Base-by-base conservation (phyloP, 2,797 vertebrate genomes). In the Smutsia gigantea region DNA sequence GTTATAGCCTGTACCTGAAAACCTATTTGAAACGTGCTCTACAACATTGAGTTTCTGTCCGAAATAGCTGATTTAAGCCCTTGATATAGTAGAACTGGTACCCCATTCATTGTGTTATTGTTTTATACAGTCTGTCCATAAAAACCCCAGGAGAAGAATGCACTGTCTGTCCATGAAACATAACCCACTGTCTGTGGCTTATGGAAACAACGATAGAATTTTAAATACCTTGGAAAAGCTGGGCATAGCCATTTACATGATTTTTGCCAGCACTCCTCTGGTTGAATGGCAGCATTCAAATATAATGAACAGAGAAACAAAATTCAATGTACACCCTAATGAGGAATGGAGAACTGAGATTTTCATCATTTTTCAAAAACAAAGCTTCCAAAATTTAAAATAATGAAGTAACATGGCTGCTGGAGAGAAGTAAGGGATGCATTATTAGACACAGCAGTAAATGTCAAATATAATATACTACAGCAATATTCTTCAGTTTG, bases 81-180 rank as follows among this genome's bases (percentile, higher is more conserved):
- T 96, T 98, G 98, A 98, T 98, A 96, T 89, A 98, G 96, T 93
- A 92, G 95, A 98, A 96, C 98, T 98, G 97, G 87, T 96, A 94
- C 87, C 95, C 97, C 93, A 96, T 98, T 98, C 97, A 97, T 96
- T 98, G 98, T n/a, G 79, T 97, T 98, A 98, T 98, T 98, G 98
- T 98, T 98, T 98, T 87, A 98, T 98, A 97, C 96, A 98, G 97
- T 98, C 97, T 98, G 98, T 96, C 98, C 97, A 97, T 97, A 98
- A 98, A 98, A 97, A 64, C 95, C 98, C 96, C 98, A 96, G 90
- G 98, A 98, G 98, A 98, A 97, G 96, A 93, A 98, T 98, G 97
- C 59, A 94, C 95, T 98, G 97, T 95, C 98, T 98, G 97, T 89
- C 97, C 96, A 66, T 96, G 98, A 98, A 98, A 98, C 98, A 98